Evolutionary conservation across 2,888 invertebrate genomes (phyloP).

Genomic region (Polymixis flavicincta): DNA sequence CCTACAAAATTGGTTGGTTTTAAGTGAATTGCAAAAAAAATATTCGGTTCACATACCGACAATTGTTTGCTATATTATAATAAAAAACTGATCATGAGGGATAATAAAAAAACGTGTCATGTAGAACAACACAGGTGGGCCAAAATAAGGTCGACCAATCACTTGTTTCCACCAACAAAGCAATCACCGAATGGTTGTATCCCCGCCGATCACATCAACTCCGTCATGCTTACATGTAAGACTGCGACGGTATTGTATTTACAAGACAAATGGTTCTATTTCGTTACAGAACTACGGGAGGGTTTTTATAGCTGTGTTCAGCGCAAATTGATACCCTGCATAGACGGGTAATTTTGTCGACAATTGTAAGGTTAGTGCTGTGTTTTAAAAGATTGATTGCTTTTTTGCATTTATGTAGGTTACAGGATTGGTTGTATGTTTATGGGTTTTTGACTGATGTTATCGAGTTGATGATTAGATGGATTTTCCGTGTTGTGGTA

Average conservation of each 20-base stretch:
- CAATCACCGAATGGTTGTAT: slow-evolving; percentile 22
- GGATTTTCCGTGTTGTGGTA: neutral
- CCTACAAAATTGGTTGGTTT: too few relatives aligned
- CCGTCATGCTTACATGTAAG: slow-evolving; percentile 49
- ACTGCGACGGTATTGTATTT: slow-evolving; percentile 43
- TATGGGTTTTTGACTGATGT: slow-evolving; percentile 17
- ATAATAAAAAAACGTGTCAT: slow-evolving; percentile 22
- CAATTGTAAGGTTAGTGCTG: slow-evolving; percentile 24
- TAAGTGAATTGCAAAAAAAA: neutral
- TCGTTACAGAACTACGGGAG: slow-evolving; percentile 62
- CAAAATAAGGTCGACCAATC: slow-evolving; percentile 40
- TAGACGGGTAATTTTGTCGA: slow-evolving; percentile 53
- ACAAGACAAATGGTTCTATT: slow-evolving; percentile 74
- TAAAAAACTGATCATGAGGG: neutral
- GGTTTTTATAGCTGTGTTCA: slow-evolving; percentile 46
- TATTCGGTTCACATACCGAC: neutral
- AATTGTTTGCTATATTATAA: neutral
- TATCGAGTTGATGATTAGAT: slow-evolving; percentile 13
- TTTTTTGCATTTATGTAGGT: slow-evolving; percentile 22
- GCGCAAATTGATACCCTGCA: slow-evolving; percentile 53
- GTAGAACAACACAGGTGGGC: neutral
- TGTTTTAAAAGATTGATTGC: slow-evolving; percentile 49
- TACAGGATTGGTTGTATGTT: neutral
- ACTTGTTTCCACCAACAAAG: slow-evolving; percentile 31
- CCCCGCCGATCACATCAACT: slow-evolving; percentile 51